Conservation (phyloP, 2,797 vertebrate genomes). For the Microcaecilia unicolor region DNA sequence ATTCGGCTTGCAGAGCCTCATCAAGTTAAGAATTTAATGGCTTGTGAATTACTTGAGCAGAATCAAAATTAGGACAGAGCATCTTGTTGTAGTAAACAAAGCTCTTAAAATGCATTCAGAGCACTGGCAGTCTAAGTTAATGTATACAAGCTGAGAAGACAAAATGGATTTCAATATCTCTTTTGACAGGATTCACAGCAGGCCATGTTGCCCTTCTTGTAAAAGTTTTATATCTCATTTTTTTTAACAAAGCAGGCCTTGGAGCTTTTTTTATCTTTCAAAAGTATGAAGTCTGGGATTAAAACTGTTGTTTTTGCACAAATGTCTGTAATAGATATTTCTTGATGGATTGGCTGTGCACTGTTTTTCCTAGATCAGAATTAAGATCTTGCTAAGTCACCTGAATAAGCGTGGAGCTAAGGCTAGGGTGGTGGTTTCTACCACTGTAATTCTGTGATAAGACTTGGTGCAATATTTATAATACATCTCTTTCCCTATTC, state of each 20-base stretch:
- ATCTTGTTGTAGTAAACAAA: no score
- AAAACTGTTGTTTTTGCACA: conserved; percentile 23
- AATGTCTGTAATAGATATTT: conserved; percentile 23
- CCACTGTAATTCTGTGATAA: no score
- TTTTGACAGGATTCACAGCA: no score
- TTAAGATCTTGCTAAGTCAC: conserved; percentile 22
- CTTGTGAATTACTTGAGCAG: no score
- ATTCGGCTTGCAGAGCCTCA: no score
- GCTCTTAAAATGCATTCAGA: no score
- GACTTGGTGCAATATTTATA: no score
- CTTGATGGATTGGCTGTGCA: conserved; percentile 18
- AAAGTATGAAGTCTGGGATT: conserved; percentile 17
- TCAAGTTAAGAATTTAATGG: no score
- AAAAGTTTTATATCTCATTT: background rate
- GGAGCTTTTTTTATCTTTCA: conserved; percentile 25
- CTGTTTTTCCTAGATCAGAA: conserved; percentile 10
- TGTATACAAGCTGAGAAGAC: background rate
- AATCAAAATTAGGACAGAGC: no score
- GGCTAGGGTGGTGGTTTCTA: no score
- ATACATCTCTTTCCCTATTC: background rate
- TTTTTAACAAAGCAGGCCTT: conserved; percentile 8
- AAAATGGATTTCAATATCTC: background rate
- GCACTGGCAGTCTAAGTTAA: background rate
- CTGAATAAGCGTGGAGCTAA: no score
- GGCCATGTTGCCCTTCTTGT: background rate